phyloP scores from a whole-genome alignment of 2,797 vertebrate species.

The Corythornis leucogaster region DNA sequence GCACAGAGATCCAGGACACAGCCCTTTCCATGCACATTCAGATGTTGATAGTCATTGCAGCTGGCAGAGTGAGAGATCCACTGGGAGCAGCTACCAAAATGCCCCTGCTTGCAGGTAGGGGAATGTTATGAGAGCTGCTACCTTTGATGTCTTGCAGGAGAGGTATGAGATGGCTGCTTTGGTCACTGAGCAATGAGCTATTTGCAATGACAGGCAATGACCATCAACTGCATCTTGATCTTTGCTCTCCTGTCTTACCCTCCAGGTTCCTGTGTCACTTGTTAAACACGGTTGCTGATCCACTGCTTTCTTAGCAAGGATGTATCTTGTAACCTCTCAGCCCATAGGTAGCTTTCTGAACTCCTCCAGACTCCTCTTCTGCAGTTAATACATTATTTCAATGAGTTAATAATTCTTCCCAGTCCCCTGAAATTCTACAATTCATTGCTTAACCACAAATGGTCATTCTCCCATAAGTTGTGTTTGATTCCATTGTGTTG shows the following conservation, averaged over 20 bases:
- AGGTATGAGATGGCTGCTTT: neutral
- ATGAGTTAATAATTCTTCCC: slow-evolving; percentile 69
- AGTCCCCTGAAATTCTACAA: slow-evolving; percentile 70
- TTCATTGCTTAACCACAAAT: slow-evolving; percentile 81
- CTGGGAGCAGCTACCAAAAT: neutral
- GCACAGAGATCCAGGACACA: neutral
- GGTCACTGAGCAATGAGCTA: neutral
- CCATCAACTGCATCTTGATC: neutral
- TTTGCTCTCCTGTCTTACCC: neutral
- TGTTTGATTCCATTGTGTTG: slow-evolving; percentile 77
- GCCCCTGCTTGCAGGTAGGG: neutral
- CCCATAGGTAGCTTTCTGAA: neutral
- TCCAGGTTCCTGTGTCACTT: neutral
- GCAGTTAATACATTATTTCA: slow-evolving; percentile 59
- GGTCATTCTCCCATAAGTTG: slow-evolving; percentile 78
- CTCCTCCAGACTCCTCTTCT: slow-evolving; percentile 21
- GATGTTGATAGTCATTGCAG: neutral
- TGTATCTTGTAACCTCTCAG: neutral
- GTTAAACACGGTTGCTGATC: neutral
- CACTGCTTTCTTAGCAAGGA: neutral
- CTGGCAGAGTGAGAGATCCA: neutral
- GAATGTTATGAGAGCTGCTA: neutral
- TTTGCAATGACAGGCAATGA: neutral
- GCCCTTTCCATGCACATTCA: fast-evolving
- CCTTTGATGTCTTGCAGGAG: neutral